Conservation (phyloP, 2,797 vertebrate species). For the Pristis pectinata region DNA sequence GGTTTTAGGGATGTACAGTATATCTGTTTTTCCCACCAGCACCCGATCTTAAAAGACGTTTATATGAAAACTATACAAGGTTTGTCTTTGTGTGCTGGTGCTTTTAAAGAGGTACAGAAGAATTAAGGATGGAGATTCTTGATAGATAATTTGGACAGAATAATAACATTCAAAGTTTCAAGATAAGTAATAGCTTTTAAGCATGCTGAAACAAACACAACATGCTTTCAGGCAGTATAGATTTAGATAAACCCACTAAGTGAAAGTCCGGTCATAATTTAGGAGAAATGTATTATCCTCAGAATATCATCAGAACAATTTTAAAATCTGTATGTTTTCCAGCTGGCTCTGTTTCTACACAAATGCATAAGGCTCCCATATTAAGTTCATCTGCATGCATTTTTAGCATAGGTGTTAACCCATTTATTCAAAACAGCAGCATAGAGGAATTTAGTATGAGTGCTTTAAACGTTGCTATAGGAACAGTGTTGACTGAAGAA, state of each 20-base stretch:
- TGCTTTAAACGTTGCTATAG: background rate
- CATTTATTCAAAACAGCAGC: background rate
- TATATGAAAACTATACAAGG: too few species aligned
- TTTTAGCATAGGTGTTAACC: background rate
- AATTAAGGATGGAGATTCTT: background rate
- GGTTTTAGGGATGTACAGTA: too few species aligned
- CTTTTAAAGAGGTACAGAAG: background rate
- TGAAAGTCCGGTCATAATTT: background rate
- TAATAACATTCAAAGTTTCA: background rate
- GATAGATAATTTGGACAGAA: background rate
- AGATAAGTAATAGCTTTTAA: background rate
- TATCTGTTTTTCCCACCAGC: too few species aligned
- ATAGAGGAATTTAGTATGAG: background rate
- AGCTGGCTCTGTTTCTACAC: background rate
- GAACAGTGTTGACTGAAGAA: background rate
- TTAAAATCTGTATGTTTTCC: background rate
- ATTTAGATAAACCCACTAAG: background rate
- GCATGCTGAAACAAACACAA: background rate
- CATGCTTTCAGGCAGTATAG: background rate
- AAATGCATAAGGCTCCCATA: background rate
- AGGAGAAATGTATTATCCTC: background rate
- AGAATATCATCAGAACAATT: background rate
- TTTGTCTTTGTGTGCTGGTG: background rate
- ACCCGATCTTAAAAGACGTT: too few species aligned
- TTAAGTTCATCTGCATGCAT: background rate